Base-by-base conservation (phyloP, 2,113 vertebrate genomes). In the Tamias sibiricus region DNA sequence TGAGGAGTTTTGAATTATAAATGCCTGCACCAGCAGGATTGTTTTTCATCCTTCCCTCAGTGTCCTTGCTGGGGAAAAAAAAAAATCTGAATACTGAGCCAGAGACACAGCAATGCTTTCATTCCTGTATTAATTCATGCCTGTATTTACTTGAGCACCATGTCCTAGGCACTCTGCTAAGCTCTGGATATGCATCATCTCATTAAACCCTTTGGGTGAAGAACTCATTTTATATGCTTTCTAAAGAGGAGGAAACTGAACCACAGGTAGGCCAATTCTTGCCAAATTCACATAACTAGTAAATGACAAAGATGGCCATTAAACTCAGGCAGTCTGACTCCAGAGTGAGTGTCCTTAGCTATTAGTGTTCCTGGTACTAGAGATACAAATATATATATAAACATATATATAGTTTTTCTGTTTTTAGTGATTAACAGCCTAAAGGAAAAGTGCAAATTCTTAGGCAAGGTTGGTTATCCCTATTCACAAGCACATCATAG, bases 1-100 rank as follows among this genome's bases (percentile, higher is more conserved):
- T 64, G 22, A 90, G 19, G 42, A 64, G 12, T 82, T 96, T 52
- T 90, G 47, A 86, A 79, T 91, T 47, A 35, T 81, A 82, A 77
- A 77, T n/a, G 35, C 5, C 26, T 54, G 49, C 1, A 66, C n/a
- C 19, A 12, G 32, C 52, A 88, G 7, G 37, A 13, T 40, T 68
- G 5, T 10, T 87, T 59, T 89, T 64, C 13, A 66, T 64, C n/a
- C 66, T 44, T 66, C 11, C 59, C 24, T 91, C 7, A 2, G 28
- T 69, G 90, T 88, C 40, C 32, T 68, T 80, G 76, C 11, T 75
- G 37, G 47, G 47, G 47, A 0, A 49, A 42, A 49, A 74, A 86
- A 47, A 47, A 87, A 87, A 71, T 30, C 66, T 62, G 2, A 92
- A 90, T 52, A 66, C 35, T n/a, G 49, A 80, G 66, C 40, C 22